phyloP scores from a whole-genome alignment of 2,888 invertebrate genomes.

The Conomelus anceps region DNA sequence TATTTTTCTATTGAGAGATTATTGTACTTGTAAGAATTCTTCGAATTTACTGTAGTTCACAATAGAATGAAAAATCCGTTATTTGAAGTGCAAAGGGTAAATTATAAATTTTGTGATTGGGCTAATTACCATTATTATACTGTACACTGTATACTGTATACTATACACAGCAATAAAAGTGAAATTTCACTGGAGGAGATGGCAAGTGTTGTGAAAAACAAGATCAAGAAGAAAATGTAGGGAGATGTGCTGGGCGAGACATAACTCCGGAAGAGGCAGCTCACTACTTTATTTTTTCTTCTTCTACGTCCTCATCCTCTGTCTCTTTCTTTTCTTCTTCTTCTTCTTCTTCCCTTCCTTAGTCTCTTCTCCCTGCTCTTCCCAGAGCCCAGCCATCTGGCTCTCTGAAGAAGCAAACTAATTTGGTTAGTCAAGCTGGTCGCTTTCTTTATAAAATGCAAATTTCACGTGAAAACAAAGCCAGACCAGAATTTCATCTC shows the following conservation, averaged over 20 bases:
- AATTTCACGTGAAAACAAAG: neutral
- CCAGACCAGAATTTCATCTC: neutral
- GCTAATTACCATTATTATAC: too few relatives aligned
- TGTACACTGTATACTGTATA: too few relatives aligned
- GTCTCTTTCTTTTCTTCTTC: neutral
- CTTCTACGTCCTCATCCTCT: neutral
- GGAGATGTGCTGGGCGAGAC: neutral
- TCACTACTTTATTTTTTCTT: neutral
- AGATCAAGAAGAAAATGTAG: neutral
- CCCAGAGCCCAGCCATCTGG: neutral
- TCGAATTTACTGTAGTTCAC: too few relatives aligned
- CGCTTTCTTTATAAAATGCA: neutral
- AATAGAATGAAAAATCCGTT: too few relatives aligned
- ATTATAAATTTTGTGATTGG: too few relatives aligned
- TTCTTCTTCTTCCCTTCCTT: neutral
- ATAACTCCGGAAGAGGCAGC: neutral
- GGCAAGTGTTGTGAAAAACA: neutral
- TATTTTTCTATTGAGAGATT: too few relatives aligned
- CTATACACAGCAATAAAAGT: too few relatives aligned
- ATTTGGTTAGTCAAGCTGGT: neutral
- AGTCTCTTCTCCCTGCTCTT: neutral
- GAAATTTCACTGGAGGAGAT: neutral
- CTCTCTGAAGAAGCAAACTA: neutral
- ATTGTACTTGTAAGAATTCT: too few relatives aligned
- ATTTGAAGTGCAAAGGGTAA: too few relatives aligned